Evolutionary conservation across 2,113 vertebrate species (phyloP), one percentile per base, ranked within the genome.

Genomic region (Rissa tridactyla): DNA sequence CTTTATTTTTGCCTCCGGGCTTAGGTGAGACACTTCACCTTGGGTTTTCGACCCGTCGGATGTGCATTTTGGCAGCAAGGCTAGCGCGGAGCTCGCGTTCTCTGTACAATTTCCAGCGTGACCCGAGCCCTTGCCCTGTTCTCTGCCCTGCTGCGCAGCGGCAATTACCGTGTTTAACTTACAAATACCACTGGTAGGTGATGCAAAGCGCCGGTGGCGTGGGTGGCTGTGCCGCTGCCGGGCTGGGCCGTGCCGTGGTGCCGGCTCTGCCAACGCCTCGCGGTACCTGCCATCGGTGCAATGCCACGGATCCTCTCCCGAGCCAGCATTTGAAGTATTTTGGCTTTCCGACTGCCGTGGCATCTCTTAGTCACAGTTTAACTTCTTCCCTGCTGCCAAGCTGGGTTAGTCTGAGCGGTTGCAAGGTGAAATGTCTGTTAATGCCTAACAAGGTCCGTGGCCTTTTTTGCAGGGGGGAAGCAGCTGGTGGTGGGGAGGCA

Each of bases 91-190:
- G n/a, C 68, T 82, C 4, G 2, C 12, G 0, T 42, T 26, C 32
- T 2, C 6, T 5, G 2, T 2, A 0, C 21, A 0, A 0, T 5
- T 42, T 1, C 0, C 32, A 0, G 8, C 0, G 25, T 13, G 69
- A 16, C 36, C 86, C 1, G 1, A 4, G n/a, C 68, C 9, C 4
- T 19, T 4, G 73, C 81, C 42, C 68, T 5, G 14, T 3, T 51
- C 79, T 7, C 46, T 34, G 64, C 61, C 51, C 58, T 10, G 66
- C 92, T n/a, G 86, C 68, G 0, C 46, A 0, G 57, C 2, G 11
- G 3, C 3, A 7, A 18, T 34, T 12, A 3, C 2, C 1, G 2
- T 7, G 20, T 47, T 81, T 30, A 1, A 29, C 20, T 42, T 20
- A 0, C 55, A 47, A 55, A 62, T 9, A 17, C 80, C 51, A 1